Evolutionary conservation across 2,797 vertebrate species (phyloP), one percentile per base, ranked within the genome.

Genomic region (Poeciliopsis turneri): DNA sequence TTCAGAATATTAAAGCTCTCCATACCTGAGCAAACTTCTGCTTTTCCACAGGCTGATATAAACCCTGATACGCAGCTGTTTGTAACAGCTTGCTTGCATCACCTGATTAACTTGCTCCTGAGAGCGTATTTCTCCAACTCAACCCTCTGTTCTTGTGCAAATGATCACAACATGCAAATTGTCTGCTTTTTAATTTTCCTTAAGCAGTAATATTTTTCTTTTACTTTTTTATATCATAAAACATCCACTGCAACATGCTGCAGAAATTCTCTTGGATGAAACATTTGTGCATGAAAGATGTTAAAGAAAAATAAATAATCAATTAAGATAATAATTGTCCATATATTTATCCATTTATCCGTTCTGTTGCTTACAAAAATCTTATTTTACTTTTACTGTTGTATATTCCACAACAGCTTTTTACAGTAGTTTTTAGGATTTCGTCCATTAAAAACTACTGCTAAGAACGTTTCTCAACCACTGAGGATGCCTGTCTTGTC

Each of bases 1-100:
- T 94, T 90, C 43, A 87, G 76, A 86, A 89, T 91, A 94, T 92
- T 91, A 92, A 92, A 93, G 84, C 83, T 89, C 90, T 90, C 84
- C 81, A 88, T 92, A 94, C 90, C 87, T 90, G 92, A 90, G 88
- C 82, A 88, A 88, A 90, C 80, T 72, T 84, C 59, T 82, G 83
- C 88, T 87, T 85, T 82, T 89, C 86, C 77, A 76, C 82, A n/a
- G 76, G 81, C 84, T 81, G 74, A 88, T 90, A 85, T 82, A 64
- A 87, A 70, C 74, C 39, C 71, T 80, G 85, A 92, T 90, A 83
- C 88, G 81, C 87, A 88, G 81, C 84, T 80, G 88, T 81, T 84
- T 90, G 76, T 80, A 87, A 86, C 87, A 82, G 78, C 83, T 78
- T 70, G 84, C 76, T 78, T 76, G 81, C 85, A 86, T 87, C 85